phyloP scores from a whole-genome alignment of 2,888 invertebrate species.

The Helicoverpa assulta region DNA sequence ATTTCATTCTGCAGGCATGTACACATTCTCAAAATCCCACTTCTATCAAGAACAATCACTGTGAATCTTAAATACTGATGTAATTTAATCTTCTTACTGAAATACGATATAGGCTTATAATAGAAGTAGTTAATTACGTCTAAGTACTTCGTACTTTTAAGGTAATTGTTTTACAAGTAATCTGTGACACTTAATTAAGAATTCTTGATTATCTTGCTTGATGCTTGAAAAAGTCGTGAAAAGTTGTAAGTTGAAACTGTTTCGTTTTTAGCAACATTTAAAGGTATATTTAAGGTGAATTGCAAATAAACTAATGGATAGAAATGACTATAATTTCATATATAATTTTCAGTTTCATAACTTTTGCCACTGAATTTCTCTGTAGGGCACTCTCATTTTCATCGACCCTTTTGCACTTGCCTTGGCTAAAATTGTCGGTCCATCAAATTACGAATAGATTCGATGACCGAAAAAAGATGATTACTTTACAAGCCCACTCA shows the following conservation, averaged over 20 bases:
- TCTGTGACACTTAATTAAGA: constrained; percentile 1
- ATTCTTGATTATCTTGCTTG: not conserved
- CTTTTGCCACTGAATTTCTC: too few relatives aligned
- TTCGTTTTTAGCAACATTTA: not conserved
- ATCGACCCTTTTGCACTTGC: too few relatives aligned
- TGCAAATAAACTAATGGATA: too few relatives aligned
- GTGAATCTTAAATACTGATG: not conserved
- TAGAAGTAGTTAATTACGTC: constrained; percentile 12
- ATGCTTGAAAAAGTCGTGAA: not conserved
- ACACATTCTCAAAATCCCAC: constrained; percentile 16
- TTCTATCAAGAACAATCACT: constrained; percentile 30
- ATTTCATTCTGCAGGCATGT: constrained; percentile 19
- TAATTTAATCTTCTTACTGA: constrained; percentile 10
- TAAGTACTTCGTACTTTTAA: not conserved
- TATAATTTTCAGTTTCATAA: too few relatives aligned
- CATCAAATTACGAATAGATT: too few relatives aligned
- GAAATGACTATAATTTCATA: too few relatives aligned
- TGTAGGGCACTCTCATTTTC: too few relatives aligned
- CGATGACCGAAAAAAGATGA: too few relatives aligned
- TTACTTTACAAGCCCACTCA: too few relatives aligned
- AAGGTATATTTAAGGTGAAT: too few relatives aligned
- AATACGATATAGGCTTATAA: constrained; percentile 12
- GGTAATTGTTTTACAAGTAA: constrained; percentile 1
- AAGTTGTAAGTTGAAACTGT: not conserved
- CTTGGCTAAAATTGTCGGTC: too few relatives aligned